A percentile compares a stretch with the other conserved stretches of the same genome.
phyloP scores from a whole-genome alignment of 2,888 invertebrate species.

The Lamproptera curius region DNA sequence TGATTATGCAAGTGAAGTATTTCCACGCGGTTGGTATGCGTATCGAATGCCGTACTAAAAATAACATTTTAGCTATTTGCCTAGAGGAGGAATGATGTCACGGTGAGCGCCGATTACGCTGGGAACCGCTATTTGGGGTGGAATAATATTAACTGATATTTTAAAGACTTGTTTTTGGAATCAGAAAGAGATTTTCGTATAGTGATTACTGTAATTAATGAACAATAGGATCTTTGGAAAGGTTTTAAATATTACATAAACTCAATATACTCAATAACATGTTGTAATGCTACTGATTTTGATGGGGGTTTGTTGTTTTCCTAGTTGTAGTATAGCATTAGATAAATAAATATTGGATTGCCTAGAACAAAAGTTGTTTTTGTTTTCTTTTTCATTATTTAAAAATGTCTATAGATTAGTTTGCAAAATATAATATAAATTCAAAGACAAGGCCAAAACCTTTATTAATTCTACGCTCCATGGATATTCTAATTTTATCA shows the following conservation, averaged over 20 bases:
- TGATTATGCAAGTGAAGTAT: constrained; percentile 26
- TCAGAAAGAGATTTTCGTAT: neutral
- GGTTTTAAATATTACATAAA: neutral
- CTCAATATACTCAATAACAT: neutral
- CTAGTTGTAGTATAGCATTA: too few relatives aligned
- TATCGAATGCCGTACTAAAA: constrained; percentile 15
- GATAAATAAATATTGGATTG: too few relatives aligned
- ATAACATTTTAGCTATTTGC: constrained; percentile 19
- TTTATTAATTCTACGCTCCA: too few relatives aligned
- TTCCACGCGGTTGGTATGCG: constrained; percentile 24
- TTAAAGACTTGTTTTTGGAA: neutral
- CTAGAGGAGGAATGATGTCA: constrained; percentile 16
- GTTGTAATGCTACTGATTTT: too few relatives aligned
- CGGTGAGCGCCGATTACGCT: neutral
- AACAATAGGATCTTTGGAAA: neutral
- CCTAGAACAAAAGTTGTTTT: too few relatives aligned
- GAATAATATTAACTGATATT: neutral
- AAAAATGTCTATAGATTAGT: too few relatives aligned
- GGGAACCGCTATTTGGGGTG: constrained; percentile 1
- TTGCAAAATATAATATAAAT: too few relatives aligned
- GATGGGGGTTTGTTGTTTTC: too few relatives aligned
- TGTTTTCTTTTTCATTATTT: too few relatives aligned
- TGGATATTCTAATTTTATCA: too few relatives aligned
- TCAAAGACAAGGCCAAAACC: too few relatives aligned
- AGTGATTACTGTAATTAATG: neutral